Conservation (phyloP, 2,113 vertebrate species). For the Gobiocypris rarus region DNA sequence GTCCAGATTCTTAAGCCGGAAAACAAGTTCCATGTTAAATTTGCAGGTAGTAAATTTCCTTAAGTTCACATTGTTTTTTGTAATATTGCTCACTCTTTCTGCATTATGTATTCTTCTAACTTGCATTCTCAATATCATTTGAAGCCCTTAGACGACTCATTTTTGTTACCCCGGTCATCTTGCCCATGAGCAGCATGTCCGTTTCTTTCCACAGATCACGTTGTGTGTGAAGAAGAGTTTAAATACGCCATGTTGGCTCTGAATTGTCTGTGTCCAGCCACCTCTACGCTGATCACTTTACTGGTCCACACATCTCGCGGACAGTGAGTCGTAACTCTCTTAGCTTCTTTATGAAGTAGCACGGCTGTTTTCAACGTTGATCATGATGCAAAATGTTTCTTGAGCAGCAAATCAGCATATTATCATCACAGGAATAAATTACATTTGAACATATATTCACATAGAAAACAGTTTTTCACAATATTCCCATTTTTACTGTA, state of each 20-base stretch:
- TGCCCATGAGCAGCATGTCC: constrained; percentile 37
- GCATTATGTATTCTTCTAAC: not conserved
- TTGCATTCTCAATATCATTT: not conserved
- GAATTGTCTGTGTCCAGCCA: constrained; percentile 95
- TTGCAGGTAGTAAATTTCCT: constrained; percentile 84
- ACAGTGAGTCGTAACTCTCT: constrained; percentile 82
- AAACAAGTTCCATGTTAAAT: constrained; percentile 98
- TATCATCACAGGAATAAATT: not conserved
- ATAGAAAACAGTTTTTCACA: not conserved
- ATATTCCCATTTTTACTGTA: not conserved
- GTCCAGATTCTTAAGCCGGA: constrained; percentile 97
- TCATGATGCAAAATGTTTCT: not conserved
- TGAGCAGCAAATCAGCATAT: not conserved
- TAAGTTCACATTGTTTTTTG: not conserved
- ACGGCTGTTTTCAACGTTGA: too few relatives aligned
- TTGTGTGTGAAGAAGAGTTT: constrained; percentile 98
- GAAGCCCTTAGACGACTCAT: not conserved
- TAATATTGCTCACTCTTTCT: not conserved
- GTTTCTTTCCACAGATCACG: constrained; percentile 84
- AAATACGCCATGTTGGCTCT: constrained; percentile 97
- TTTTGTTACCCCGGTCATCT: constrained; percentile 29
- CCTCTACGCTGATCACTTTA: constrained; percentile 93
- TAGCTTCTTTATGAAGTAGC: not conserved
- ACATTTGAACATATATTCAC: not conserved
- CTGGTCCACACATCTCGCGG: constrained; percentile 96